phyloP scores from a whole-genome alignment of 1,140 invertebrate genomes.

The Achatina immaculata region DNA sequence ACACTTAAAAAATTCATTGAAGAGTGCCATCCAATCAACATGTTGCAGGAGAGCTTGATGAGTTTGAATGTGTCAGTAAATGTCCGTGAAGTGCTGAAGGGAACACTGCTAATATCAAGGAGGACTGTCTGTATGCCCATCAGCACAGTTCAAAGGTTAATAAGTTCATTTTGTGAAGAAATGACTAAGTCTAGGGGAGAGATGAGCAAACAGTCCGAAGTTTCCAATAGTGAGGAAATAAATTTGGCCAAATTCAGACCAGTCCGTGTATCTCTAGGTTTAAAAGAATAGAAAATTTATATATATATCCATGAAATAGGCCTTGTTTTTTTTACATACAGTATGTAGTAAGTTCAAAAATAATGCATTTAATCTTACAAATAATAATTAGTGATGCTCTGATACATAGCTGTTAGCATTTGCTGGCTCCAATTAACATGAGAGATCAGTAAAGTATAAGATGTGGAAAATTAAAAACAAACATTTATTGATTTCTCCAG shows the following conservation, averaged over 20 bases:
- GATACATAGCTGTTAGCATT: no score
- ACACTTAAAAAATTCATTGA: constrained; percentile 43
- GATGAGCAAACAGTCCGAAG: background rate
- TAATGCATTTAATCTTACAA: no score
- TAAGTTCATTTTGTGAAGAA: background rate
- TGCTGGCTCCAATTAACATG: no score
- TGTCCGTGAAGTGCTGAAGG: background rate
- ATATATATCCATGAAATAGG: no score
- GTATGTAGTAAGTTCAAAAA: no score
- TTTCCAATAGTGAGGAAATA: background rate
- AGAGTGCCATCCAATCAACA: constrained; percentile 41
- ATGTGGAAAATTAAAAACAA: no score
- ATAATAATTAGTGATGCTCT: no score
- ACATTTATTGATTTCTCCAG: no score
- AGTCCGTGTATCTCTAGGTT: no score
- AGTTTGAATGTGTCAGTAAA: background rate
- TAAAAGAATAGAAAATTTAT: no score
- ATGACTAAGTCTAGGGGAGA: background rate
- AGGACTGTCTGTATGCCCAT: constrained; percentile 25
- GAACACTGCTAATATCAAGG: constrained; percentile 1
- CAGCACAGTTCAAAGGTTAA: constrained; percentile 5
- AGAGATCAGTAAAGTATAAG: no score
- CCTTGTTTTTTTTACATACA: no score
- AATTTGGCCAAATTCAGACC: background rate
- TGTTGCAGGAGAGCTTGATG: constrained; percentile 34